phyloP scores from a whole-genome alignment of 2,888 invertebrate genomes.

The Desoria tigrina region DNA sequence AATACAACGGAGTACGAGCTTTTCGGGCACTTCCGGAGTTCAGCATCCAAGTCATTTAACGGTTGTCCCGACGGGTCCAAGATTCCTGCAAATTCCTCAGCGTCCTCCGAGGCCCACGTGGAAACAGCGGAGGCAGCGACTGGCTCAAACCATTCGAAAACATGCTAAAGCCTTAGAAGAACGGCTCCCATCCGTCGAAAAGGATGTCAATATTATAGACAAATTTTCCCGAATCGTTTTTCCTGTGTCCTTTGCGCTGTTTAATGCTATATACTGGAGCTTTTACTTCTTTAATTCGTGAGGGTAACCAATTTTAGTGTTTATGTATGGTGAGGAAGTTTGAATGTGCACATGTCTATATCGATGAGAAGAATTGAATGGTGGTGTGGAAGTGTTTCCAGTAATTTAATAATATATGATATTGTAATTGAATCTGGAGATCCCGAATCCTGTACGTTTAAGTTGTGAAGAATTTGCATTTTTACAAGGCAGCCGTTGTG shows the following conservation, averaged over 20 bases:
- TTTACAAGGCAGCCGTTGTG: too few species aligned
- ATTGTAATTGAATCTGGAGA: too few species aligned
- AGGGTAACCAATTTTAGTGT: slow-evolving; percentile 6
- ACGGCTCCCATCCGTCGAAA: slow-evolving; percentile 56
- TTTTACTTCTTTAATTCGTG: slow-evolving; percentile 56
- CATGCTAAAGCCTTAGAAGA: slow-evolving; percentile 49
- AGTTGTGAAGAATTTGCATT: too few species aligned
- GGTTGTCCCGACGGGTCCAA: slow-evolving; percentile 36
- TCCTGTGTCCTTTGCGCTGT: slow-evolving; percentile 62
- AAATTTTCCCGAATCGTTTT: slow-evolving; percentile 63
- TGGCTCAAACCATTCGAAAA: slow-evolving; percentile 45
- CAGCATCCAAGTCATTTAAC: slow-evolving; percentile 39
- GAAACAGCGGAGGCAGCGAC: slow-evolving; percentile 54
- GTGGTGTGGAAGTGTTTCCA: too few species aligned
- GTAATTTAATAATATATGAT: too few species aligned
- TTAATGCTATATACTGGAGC: slow-evolving; percentile 64
- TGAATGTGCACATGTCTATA: too few species aligned
- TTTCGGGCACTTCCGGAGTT: slow-evolving; percentile 48
- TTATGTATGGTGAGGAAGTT: too few species aligned
- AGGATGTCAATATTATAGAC: slow-evolving; percentile 64
- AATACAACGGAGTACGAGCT: slow-evolving; percentile 51
- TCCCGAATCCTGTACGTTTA: too few species aligned
- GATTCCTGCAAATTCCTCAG: slow-evolving; percentile 24
- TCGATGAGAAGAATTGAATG: too few species aligned
- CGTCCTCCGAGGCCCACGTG: slow-evolving; percentile 44